Conservation (phyloP, 2,113 vertebrate species). For the Neogale vison region DNA sequence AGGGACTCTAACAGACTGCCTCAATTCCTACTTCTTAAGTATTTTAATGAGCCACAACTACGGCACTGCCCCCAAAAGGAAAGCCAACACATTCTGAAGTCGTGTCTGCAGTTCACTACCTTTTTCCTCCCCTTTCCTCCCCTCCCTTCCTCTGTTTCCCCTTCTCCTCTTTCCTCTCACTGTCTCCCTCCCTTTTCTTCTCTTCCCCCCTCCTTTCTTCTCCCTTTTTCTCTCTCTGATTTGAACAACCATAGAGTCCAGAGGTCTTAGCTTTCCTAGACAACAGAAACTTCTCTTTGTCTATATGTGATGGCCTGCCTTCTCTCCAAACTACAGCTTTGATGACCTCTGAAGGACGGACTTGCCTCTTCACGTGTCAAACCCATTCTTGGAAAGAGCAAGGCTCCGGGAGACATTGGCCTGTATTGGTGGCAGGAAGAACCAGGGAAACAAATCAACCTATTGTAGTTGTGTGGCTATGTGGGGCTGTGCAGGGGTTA, state of each 20-base stretch:
- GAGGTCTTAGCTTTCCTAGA: neutral
- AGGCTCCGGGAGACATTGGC: neutral
- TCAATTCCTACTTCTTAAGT: neutral
- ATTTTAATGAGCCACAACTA: neutral
- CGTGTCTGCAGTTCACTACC: neutral
- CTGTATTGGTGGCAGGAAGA: neutral
- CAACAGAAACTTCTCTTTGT: neutral
- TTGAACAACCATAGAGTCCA: neutral
- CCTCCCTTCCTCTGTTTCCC: no score
- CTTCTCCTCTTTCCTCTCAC: fast-evolving
- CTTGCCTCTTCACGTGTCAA: neutral
- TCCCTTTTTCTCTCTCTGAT: neutral
- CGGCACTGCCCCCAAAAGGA: fast-evolving
- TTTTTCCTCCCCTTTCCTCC: neutral
- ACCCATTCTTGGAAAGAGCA: neutral
- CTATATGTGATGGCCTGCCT: neutral
- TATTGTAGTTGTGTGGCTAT: neutral
- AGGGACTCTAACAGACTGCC: neutral
- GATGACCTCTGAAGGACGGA: neutral
- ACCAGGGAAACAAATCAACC: neutral
- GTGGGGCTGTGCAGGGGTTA: neutral
- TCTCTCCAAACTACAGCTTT: neutral
- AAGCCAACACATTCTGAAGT: neutral
- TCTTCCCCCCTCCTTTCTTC: neutral
- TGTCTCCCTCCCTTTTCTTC: neutral